phyloP scores from a whole-genome alignment of 2,888 invertebrate genomes.

The Epinotia nisella region DNA sequence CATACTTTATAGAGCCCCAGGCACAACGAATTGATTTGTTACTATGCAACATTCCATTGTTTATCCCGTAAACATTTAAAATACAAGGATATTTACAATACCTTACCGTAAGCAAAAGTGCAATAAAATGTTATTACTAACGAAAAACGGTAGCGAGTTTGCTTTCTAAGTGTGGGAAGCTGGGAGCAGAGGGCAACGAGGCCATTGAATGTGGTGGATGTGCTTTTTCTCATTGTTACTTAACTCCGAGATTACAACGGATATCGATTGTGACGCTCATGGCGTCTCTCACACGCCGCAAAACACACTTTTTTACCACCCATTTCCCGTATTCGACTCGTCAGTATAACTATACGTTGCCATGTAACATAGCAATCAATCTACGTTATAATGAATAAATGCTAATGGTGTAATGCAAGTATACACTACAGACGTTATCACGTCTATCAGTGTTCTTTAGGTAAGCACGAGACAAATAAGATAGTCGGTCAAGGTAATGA shows the following conservation, averaged over 20 bases:
- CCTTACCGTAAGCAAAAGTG: neutral
- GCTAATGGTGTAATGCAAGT: slow-evolving; percentile 12
- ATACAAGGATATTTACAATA: neutral
- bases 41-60: neutral
- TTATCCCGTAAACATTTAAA: neutral
- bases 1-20: neutral
- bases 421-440: slow-evolving; percentile 8
- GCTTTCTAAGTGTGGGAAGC: slow-evolving; percentile 73
- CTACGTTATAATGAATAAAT: slow-evolving; percentile 2
- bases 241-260: slow-evolving; percentile 75
- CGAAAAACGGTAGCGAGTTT: slow-evolving; percentile 19
- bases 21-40: neutral
- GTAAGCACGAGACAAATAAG: slow-evolving; percentile 34
- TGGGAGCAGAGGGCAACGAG: slow-evolving; percentile 59
- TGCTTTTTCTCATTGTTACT: slow-evolving; percentile 72
- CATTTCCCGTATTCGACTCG: slow-evolving; percentile 51
- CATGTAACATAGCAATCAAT: slow-evolving; percentile 22
- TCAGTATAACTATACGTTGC: slow-evolving; percentile 22
- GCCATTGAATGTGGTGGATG: slow-evolving; percentile 66
- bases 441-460: slow-evolving; percentile 20
- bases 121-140: slow-evolving; percentile 10
- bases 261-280: slow-evolving; percentile 79
- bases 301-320: slow-evolving; percentile 65
- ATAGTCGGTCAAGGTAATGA: slow-evolving; percentile 51
- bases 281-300: slow-evolving; percentile 65